A percentile compares a stretch with the other conserved stretches of the same genome.
These are phyloP conservation scores for Drosophila novamexicana DNA, from an alignment of 1,140 invertebrate genomes.

Conservation along the genomic window DNA sequence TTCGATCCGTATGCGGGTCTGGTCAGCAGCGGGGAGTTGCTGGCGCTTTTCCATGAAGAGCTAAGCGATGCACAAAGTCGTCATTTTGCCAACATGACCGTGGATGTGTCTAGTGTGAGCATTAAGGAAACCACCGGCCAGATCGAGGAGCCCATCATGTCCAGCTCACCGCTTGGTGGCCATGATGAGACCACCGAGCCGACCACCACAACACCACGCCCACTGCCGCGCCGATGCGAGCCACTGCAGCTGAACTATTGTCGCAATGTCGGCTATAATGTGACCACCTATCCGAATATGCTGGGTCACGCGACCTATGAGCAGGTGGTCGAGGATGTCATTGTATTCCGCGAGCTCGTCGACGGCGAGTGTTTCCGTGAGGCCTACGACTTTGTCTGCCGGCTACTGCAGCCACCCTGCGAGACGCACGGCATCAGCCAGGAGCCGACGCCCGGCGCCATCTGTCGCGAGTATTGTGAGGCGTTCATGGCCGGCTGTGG, in stretches of 20 bases:
- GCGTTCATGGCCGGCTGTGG: slow-evolving; percentile 94
- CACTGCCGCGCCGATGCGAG: slow-evolving; percentile 88
- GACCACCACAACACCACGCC: slow-evolving; percentile 66
- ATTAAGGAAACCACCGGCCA: slow-evolving; percentile 86
- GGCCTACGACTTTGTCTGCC: slow-evolving; percentile 94
- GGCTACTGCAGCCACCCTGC: slow-evolving; percentile 92
- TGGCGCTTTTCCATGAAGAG: slow-evolving; percentile 80
- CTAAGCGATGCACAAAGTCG: slow-evolving; percentile 83
- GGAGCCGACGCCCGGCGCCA: slow-evolving; percentile 83
- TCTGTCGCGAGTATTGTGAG: slow-evolving; percentile 93
- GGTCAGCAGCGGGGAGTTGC: slow-evolving; percentile 77
- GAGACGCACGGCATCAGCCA: slow-evolving; percentile 69
- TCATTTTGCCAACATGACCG: slow-evolving; percentile 87
- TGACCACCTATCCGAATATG: slow-evolving; percentile 93
- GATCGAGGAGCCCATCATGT: slow-evolving; percentile 79
- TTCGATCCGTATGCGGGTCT: slow-evolving; percentile 87
- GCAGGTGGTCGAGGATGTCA: slow-evolving; percentile 90
- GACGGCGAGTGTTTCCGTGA: slow-evolving; percentile 94
- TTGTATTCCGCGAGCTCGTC: slow-evolving; percentile 92
- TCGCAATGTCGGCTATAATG: slow-evolving; percentile 90
- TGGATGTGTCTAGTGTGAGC: slow-evolving; percentile 88
- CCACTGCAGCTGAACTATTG: slow-evolving; percentile 89
- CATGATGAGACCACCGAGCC: slow-evolving; percentile 72
- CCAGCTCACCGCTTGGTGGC: slow-evolving; percentile 76
- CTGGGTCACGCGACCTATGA: slow-evolving; percentile 88